Evolutionary conservation across 2,797 vertebrate species (phyloP), one percentile per base, ranked within the genome.

Genomic region (Crax fasciolata): DNA sequence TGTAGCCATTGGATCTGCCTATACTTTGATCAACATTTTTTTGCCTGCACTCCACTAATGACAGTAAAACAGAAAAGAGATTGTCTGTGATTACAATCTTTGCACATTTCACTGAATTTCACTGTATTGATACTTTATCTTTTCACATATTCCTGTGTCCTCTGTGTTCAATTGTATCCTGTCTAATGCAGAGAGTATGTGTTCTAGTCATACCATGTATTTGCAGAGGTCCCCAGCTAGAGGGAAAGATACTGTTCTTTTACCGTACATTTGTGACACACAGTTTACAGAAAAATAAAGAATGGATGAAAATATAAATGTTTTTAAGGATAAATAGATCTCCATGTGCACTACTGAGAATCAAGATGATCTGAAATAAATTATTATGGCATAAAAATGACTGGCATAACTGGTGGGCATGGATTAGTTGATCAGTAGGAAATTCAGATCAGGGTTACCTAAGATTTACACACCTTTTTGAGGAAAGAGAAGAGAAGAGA

Each of bases 141-240:
- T 79, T 61, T 39, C 25, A 79, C 23, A 6, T 25, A 24, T 46
- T 87, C 58, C 19, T 74, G n/a, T 3, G 0, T 4, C 49, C 24
- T 27, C 30, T 41, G 10, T 17, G 8, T 43, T 65, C 41, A 59
- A 27, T 35, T 79, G 13, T 30, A 49, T 12, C 21, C 59, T 48
- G 19, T 11, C 43, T 81, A 30, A 59, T 3, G 5, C 13, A 19
- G 15, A 75, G 13, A 57, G 19, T 35, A 2, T 28, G 6, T 4
- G 3, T 30, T 67, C 21, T 7, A 78, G 58, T 5, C 25, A 11
- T 27, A 12, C 10, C 28, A 30, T 0, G 0, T 13, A 2, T 1
- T 0, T 35, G 52, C n/a, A 73, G 32, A 49, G 11, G 18, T 66
- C 14, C 9, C 6, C 48, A 71, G 30, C 11, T 46, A 75, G 4